These are phyloP conservation scores for Nothoprocta perdicaria DNA, from an alignment of 2,113 vertebrate species.

Conservation along the genomic window DNA sequence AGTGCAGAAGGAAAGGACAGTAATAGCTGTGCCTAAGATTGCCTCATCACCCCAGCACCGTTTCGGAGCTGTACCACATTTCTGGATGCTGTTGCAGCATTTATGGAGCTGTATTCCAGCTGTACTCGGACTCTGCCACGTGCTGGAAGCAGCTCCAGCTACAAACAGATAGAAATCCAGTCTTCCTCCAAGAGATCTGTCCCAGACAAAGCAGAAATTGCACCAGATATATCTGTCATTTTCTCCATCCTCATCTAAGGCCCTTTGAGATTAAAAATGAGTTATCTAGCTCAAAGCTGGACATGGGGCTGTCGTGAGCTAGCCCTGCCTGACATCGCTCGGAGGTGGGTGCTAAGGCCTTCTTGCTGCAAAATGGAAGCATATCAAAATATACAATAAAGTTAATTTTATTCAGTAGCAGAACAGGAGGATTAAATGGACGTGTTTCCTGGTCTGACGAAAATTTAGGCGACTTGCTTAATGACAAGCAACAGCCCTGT, in stretches of 20 bases:
- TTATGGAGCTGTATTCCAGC: constrained; percentile 9
- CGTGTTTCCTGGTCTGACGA: neutral
- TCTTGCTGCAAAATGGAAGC: neutral
- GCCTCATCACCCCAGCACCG: neutral
- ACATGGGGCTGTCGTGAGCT: neutral
- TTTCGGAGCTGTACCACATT: neutral
- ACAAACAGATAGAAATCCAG: neutral
- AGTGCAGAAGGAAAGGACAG: neutral
- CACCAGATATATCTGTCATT: neutral
- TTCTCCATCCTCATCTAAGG: neutral
- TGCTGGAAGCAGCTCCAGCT: constrained; percentile 23
- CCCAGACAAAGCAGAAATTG: neutral
- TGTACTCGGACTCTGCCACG: neutral
- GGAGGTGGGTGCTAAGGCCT: neutral
- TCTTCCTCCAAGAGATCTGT: neutral
- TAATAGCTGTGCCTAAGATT: neutral
- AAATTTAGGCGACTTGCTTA: neutral
- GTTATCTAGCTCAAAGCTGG: neutral
- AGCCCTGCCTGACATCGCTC: neutral
- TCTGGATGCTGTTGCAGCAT: neutral
- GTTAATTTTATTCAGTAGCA: neutral
- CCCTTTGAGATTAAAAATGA: neutral
- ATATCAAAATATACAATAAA: neutral
- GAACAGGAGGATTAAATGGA: neutral
- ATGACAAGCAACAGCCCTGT: neutral